phyloP scores from a whole-genome alignment of 2,888 invertebrate genomes.

The Brachylomia viminalis region DNA sequence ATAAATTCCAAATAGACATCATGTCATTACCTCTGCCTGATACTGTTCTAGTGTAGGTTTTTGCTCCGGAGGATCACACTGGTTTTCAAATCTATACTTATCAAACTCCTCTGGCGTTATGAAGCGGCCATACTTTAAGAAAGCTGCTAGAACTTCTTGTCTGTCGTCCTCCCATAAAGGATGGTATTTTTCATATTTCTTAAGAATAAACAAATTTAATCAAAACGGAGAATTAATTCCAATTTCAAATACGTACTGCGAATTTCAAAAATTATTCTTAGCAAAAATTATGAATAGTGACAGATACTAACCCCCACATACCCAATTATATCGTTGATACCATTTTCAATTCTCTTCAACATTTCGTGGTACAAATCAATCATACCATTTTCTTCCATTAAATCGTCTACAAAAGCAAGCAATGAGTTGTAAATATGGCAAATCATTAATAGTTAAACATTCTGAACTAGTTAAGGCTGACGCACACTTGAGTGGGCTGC shows the following conservation, averaged over 20 bases:
- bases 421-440: background rate
- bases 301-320: slow-evolving; percentile 80
- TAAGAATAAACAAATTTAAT: slow-evolving; percentile 6
- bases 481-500: background rate
- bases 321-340: slow-evolving; percentile 81
- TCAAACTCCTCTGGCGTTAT: slow-evolving; percentile 94
- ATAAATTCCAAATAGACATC: background rate
- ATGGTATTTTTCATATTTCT: slow-evolving; percentile 92
- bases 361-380: slow-evolving; percentile 91
- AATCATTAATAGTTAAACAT: background rate
- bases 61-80: slow-evolving; percentile 91
- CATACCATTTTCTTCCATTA: slow-evolving; percentile 90
- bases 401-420: slow-evolving; percentile 86
- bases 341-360: slow-evolving; percentile 85
- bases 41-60: slow-evolving; percentile 92
- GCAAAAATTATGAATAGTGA: background rate
- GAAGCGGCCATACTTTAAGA: slow-evolving; percentile 94
- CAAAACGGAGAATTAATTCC: background rate
- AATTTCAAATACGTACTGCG: background rate
- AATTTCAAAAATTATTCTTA: background rate
- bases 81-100: slow-evolving; percentile 82
- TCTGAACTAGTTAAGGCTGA: background rate
- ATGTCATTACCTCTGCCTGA: slow-evolving; percentile 91
- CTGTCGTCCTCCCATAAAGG: slow-evolving; percentile 96
- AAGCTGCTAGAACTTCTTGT: slow-evolving; percentile 93